Percentiles rank a stretch among this genome's conserved stretches.
Evolutionary conservation across 2,888 invertebrate species (phyloP).

Genomic region (Busseola fusca): DNA sequence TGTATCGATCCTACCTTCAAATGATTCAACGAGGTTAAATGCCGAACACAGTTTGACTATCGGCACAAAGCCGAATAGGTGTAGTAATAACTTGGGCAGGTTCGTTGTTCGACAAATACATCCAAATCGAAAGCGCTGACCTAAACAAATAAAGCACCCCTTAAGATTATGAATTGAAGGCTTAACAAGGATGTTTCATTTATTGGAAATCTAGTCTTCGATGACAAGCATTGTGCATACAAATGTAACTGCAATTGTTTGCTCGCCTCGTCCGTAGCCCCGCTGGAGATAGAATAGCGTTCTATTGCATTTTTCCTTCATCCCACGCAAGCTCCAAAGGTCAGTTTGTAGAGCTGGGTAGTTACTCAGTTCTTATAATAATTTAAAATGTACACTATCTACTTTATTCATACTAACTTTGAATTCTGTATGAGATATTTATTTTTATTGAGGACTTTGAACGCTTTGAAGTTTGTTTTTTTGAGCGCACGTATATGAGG

Average conservation of each 20-base stretch:
- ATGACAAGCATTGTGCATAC: background rate
- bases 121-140: background rate
- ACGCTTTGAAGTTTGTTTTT: background rate
- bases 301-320: conserved; percentile 2
- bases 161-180: background rate
- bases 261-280: background rate
- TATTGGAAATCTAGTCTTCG: background rate
- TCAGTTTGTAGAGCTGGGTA: conserved; percentile 3
- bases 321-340: conserved; percentile 1
- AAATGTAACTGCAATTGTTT: conserved; percentile 8
- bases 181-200: background rate
- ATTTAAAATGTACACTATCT: background rate
- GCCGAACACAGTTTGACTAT: background rate
- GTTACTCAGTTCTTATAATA: background rate
- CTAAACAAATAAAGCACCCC: background rate
- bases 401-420: background rate
- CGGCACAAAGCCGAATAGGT: background rate
- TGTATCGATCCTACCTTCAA: no score
- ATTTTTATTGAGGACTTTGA: background rate
- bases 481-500: background rate
- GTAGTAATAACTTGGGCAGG: background rate
- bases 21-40: background rate
- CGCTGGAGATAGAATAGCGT: background rate
- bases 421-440: background rate
- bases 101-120: background rate